A percentile compares a stretch with the other conserved stretches of the same genome.
Evolutionary conservation across 1,140 invertebrate genomes (phyloP).

Genomic region (Ptiloglossa arizonensis): DNA sequence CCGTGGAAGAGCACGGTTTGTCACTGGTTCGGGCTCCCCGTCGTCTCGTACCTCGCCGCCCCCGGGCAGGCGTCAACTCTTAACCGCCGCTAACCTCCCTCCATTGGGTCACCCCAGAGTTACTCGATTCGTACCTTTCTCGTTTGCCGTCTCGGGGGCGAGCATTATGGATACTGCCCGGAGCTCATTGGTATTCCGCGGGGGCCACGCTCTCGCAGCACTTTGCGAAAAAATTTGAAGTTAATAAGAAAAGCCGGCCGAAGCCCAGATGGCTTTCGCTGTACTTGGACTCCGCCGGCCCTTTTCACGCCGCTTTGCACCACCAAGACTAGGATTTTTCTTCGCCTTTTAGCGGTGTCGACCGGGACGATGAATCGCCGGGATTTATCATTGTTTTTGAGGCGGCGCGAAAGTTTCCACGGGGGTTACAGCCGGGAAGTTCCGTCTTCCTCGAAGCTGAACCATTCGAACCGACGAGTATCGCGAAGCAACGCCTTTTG

Average conservation of each 20-base stretch:
- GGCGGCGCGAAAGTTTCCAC: too few species aligned
- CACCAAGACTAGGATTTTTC: too few species aligned
- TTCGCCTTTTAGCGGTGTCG: background rate
- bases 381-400: background rate
- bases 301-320: background rate
- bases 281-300: slow-evolving; percentile 17
- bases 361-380: background rate
- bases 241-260: slow-evolving; percentile 81
- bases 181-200: slow-evolving; percentile 79
- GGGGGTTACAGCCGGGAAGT: background rate
- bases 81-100: slow-evolving; percentile 54
- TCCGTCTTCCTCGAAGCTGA: background rate
- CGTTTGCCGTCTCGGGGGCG: slow-evolving; percentile 39
- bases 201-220: slow-evolving; percentile 70
- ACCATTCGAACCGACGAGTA: background rate
- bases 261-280: slow-evolving; percentile 77
- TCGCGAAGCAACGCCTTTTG: background rate
- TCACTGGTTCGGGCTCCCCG: slow-evolving; percentile 14
- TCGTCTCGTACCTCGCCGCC: slow-evolving; percentile 35
- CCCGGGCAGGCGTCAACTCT: slow-evolving; percentile 48
- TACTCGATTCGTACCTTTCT: slow-evolving; percentile 37
- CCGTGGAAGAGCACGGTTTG: slow-evolving; percentile 23
- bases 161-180: slow-evolving; percentile 55
- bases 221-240: slow-evolving; percentile 81
- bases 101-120: slow-evolving; percentile 48